Evolutionary conservation across 2,113 vertebrate genomes (phyloP), one percentile per base, ranked within the genome.

Genomic region (Meleagris gallopavo): DNA sequence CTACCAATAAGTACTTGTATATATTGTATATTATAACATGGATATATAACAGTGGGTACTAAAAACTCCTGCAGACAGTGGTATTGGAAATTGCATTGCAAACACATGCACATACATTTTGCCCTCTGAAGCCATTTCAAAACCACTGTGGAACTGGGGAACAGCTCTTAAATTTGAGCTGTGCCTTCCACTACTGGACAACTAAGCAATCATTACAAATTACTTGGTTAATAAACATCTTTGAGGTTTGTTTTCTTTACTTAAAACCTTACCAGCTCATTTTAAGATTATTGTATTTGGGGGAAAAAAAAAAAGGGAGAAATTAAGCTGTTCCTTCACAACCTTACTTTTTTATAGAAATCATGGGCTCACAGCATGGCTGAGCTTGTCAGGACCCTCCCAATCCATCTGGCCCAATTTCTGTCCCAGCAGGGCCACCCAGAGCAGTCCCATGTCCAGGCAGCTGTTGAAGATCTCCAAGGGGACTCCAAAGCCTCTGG

Each of bases 121-220:
- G 83, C 13, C 36, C 24, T 74, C 48, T 20, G 16, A 65, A 88
- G 27, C 36, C 40, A 73, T 64, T 80, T 89, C 60, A 88, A 80
- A 88, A 40, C 3, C n/a, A 41, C 15, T n/a, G n/a, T n/a, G 0
- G 0, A 71, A 30, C 20, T 54, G 24, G 2, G 13, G 30, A 77
- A 88, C 30, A 21, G 29, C 45, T 69, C 46, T 78, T 72, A 61
- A 6, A 41, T 43, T 15, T 57, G 58, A 11, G 11, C 67, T 73
- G 29, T 10, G 7, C 2, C 29, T n/a, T 29, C 46, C 43, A 41
- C n/a, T 78, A 32, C 2, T 34, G 0, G 9, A 36, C 30, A 10
- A 40, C 1, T 57, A 70, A 86, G 6, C 38, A 77, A 62, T 13
- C 48, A 71, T 27, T 81, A 60, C 11, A 78, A 38, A 46, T 16